Evolutionary conservation across 2,113 vertebrate species (phyloP).

Genomic region (Laticauda colubrina): DNA sequence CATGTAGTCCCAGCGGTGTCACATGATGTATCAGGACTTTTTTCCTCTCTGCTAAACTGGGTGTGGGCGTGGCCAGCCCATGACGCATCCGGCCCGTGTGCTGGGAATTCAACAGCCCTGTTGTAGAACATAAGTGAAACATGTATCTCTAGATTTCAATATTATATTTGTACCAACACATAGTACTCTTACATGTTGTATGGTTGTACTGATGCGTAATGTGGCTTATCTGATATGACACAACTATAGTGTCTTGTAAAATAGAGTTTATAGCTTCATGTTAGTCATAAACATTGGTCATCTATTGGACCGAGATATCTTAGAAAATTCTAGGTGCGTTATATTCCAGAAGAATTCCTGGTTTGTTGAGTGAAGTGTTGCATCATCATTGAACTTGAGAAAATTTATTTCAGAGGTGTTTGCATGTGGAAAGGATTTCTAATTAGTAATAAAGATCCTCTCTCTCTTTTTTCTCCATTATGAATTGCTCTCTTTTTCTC

Average conservation of each 20-base stretch:
- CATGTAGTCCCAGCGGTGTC: too few relatives aligned
- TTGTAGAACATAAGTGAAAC: not conserved
- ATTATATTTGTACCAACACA: not conserved
- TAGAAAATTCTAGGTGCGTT: not conserved
- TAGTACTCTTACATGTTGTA: not conserved
- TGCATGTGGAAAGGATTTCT: not conserved
- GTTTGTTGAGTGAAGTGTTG: not conserved
- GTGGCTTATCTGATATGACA: not conserved
- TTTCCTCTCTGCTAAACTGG: too few relatives aligned
- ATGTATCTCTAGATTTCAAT: not conserved
- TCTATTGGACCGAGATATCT: slow-evolving; percentile 19
- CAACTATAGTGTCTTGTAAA: not conserved
- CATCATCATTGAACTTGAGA: not conserved
- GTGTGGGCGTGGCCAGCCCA: too few relatives aligned
- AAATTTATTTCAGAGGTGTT: not conserved
- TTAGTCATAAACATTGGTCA: not conserved
- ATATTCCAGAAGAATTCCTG: not conserved
- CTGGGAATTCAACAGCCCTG: not conserved
- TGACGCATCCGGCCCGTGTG: too few relatives aligned
- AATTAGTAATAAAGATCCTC: not conserved
- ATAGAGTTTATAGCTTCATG: not conserved
- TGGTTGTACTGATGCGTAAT: not conserved
- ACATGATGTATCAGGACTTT: too few relatives aligned
- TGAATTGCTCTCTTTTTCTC: not conserved
- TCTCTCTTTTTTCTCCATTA: not conserved